Evolutionary conservation across 2,797 vertebrate genomes (phyloP).

Genomic region (Rhabdomys pumilio): DNA sequence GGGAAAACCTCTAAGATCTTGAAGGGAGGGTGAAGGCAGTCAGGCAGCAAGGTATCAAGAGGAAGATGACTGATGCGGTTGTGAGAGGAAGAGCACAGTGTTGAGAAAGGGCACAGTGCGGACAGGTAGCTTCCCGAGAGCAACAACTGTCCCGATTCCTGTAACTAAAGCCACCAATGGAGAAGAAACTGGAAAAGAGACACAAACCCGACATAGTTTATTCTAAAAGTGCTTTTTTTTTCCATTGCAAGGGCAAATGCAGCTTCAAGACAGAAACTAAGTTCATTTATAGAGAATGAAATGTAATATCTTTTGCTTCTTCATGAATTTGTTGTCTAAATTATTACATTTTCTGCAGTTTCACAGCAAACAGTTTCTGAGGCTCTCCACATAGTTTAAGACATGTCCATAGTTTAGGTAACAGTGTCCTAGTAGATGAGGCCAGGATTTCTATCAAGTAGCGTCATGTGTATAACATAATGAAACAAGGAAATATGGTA

Average conservation of each 20-base stretch:
- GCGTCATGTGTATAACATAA: neutral
- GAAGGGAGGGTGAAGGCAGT: neutral
- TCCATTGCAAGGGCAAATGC: neutral
- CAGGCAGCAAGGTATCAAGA: neutral
- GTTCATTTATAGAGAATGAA: constrained; percentile 19
- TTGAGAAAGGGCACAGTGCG: neutral
- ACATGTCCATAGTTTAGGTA: neutral
- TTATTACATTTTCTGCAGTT: neutral
- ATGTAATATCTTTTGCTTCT: neutral
- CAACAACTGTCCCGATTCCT: neutral
- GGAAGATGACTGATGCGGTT: neutral
- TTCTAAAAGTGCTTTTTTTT: neutral
- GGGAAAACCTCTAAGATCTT: neutral
- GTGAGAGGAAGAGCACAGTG: neutral
- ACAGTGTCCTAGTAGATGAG: neutral
- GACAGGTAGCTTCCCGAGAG: neutral
- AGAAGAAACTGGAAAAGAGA: constrained; percentile 4
- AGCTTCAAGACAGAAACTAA: constrained; percentile 7
- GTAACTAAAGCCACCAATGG: neutral
- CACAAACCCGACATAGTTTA: neutral
- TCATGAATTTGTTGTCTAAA: neutral
- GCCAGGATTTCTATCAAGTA: neutral
- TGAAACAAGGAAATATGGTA: neutral
- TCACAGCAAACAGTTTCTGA: neutral
- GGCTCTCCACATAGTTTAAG: neutral